Conservation (phyloP, 2,888 invertebrate genomes). For the Caenorhabditis sulstoni region DNA sequence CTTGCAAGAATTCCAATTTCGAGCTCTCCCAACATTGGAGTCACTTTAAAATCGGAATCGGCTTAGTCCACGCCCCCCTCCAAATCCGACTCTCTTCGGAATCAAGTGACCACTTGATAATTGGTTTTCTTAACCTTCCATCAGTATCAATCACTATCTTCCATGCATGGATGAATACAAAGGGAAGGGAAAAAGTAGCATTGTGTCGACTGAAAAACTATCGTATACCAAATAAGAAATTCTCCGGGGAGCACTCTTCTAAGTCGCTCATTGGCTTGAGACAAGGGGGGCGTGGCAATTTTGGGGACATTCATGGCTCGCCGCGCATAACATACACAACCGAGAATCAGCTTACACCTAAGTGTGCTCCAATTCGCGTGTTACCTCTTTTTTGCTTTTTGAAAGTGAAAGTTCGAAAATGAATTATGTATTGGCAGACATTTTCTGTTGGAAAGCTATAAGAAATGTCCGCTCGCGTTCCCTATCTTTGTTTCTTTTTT, state of each 20-base stretch:
- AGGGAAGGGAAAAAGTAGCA: too few species aligned
- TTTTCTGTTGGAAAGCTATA: conserved; percentile 30
- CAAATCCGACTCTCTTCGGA: too few species aligned
- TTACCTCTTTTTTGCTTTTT: conserved; percentile 1
- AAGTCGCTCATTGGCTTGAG: conserved; percentile 55
- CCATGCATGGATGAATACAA: not conserved
- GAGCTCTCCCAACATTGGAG: too few species aligned
- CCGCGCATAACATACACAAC: conserved; percentile 49
- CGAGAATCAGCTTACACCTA: conserved; percentile 45
- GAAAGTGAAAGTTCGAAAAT: conserved; percentile 8
- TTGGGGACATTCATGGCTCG: conserved; percentile 55
- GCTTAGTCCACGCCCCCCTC: too few species aligned
- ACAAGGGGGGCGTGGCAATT: conserved; percentile 47
- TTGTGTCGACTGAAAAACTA: conserved; percentile 17
- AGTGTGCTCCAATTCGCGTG: conserved; percentile 6
- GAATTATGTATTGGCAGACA: conserved; percentile 23
- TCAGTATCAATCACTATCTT: not conserved
- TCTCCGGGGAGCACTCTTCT: conserved; percentile 23
- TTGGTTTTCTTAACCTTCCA: not conserved
- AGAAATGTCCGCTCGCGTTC: conserved; percentile 28
- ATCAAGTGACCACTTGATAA: too few species aligned
- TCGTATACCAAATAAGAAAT: conserved; percentile 51
- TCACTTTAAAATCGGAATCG: too few species aligned
- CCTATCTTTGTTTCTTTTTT: conserved; percentile 5
- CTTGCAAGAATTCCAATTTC: conserved; percentile 4